Evolutionary conservation across 2,888 invertebrate genomes (phyloP).

Genomic region (Platerodrilus igneus): DNA sequence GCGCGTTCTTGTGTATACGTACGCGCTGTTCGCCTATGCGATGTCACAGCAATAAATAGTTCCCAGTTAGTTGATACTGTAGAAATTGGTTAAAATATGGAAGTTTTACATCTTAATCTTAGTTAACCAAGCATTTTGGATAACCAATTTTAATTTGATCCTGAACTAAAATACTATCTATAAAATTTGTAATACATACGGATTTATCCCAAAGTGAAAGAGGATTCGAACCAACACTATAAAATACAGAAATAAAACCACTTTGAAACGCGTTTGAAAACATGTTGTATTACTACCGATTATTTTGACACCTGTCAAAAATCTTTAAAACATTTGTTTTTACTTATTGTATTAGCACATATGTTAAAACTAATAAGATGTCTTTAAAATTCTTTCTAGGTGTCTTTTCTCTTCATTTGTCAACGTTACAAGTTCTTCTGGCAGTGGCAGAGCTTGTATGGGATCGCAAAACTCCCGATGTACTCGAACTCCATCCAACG

Average conservation of each 20-base stretch:
- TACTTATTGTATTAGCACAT: slow-evolving; percentile 6
- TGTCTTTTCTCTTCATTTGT: slow-evolving; percentile 36
- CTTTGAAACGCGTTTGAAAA: slow-evolving; percentile 65
- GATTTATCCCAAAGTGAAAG: slow-evolving; percentile 61
- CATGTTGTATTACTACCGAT: slow-evolving; percentile 46
- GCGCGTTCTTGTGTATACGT: too few species aligned
- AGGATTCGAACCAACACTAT: slow-evolving; percentile 64
- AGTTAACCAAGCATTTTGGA: too few species aligned
- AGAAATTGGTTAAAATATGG: too few species aligned
- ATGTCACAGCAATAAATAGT: too few species aligned
- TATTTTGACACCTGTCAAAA: slow-evolving; percentile 17
- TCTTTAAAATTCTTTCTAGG: slow-evolving; percentile 37
- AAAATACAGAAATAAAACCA: slow-evolving; percentile 62
- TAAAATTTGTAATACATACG: slow-evolving; percentile 49
- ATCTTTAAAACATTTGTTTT: slow-evolving; percentile 1
- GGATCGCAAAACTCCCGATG: slow-evolving; percentile 61
- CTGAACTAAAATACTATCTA: too few species aligned
- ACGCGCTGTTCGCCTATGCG: too few species aligned
- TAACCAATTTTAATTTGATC: too few species aligned
- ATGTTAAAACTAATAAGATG: slow-evolving; percentile 16
- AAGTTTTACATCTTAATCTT: too few species aligned
- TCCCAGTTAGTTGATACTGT: too few species aligned
- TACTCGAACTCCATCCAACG: slow-evolving; percentile 60
- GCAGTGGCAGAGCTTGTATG: slow-evolving; percentile 45
- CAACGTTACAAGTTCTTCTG: slow-evolving; percentile 37